These are phyloP conservation scores for Microcebus lehilahytsara DNA, from an alignment of 2,113 vertebrate genomes.

Conservation along the genomic window DNA sequence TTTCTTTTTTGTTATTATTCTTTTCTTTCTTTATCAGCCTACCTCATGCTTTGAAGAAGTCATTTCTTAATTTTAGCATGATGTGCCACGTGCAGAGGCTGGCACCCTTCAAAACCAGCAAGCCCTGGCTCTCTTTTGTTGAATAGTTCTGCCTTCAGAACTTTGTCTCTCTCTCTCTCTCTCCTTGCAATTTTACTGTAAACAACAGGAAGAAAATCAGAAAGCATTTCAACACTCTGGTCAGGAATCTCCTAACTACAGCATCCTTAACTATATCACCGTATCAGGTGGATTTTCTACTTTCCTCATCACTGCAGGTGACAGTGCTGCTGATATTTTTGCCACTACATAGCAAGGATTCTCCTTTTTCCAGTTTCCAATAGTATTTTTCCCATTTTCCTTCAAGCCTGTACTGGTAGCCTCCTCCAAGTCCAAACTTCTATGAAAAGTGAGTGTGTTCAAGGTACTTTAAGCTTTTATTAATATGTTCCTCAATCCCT, in stretches of 20 bases:
- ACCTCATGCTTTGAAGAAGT: background rate
- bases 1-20: background rate
- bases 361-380: background rate
- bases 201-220: background rate
- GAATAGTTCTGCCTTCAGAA: background rate
- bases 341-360: background rate
- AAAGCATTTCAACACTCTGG: background rate
- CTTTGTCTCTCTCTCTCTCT: background rate
- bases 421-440: background rate
- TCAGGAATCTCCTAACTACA: constrained; percentile 8
- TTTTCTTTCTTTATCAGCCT: too few relatives aligned
- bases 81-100: background rate
- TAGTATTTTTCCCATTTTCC: background rate
- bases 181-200: background rate
- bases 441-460: background rate
- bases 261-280: background rate
- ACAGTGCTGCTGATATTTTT: background rate
- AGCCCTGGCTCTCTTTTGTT: background rate
- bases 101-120: constrained; percentile 28
- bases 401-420: background rate
- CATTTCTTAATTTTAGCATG: background rate
- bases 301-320: background rate
- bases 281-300: background rate
- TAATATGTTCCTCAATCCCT: background rate
- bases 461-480: background rate